Conservation (phyloP, 2,113 vertebrate genomes). For the Plotosus lineatus region DNA sequence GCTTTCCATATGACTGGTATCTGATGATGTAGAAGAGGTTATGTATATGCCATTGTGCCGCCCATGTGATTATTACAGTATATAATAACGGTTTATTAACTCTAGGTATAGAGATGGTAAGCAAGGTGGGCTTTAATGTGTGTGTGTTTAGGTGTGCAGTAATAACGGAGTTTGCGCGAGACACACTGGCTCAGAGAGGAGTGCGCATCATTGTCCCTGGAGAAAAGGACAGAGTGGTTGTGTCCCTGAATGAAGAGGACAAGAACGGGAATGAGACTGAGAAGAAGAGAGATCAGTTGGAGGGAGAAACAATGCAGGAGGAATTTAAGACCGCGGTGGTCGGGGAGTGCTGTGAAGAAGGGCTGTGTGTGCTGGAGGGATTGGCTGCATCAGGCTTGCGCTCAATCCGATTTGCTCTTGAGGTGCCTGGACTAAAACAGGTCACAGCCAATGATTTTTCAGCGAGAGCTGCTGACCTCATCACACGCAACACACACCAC, state of each 20-base stretch:
- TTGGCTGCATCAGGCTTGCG: slow-evolving; percentile 88
- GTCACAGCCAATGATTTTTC: slow-evolving; percentile 89
- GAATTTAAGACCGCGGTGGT: slow-evolving; percentile 51
- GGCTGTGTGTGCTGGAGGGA: slow-evolving; percentile 83
- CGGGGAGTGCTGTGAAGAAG: slow-evolving; percentile 78
- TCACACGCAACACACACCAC: slow-evolving; percentile 76
- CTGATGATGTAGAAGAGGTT: no score
- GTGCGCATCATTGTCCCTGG: slow-evolving; percentile 81
- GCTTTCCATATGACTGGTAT: no score
- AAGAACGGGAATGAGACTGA: not conserved
- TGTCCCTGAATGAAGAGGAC: slow-evolving; percentile 68
- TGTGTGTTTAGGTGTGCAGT: slow-evolving; percentile 81
- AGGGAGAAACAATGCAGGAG: slow-evolving; percentile 54
- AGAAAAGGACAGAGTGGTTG: slow-evolving; percentile 75
- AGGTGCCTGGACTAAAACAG: slow-evolving; percentile 83
- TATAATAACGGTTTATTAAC: not conserved
- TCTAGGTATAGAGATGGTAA: not conserved
- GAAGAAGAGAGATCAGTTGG: slow-evolving; percentile 43
- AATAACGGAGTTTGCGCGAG: slow-evolving; percentile 84
- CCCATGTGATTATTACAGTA: not conserved
- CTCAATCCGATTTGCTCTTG: slow-evolving; percentile 86
- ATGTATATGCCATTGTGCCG: no score
- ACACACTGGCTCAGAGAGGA: slow-evolving; percentile 77
- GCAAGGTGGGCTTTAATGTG: not conserved
- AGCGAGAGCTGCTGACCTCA: slow-evolving; percentile 77